Base-by-base conservation (phyloP, 1,140 invertebrate genomes). In the Tetraneura akinire region DNA sequence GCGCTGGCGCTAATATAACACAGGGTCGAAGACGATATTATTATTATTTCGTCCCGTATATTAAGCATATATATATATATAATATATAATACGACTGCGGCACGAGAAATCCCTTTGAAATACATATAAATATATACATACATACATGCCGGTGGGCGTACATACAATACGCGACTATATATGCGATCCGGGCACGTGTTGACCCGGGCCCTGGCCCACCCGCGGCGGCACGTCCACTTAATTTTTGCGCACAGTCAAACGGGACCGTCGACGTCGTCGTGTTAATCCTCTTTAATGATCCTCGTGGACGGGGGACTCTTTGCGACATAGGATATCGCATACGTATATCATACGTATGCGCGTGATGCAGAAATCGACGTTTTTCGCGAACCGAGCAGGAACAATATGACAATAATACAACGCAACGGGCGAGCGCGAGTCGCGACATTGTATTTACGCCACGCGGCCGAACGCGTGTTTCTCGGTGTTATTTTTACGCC, bases 1-100 rank as follows among this genome's bases (percentile, higher is more conserved):
- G 45, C 42, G 53, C 73, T 57, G 71, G 71, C 71, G 71, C 71
- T 74, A 74, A 73, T 62, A 37, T 45, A 13, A 13, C 32, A 37
- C 42, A 21, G 3, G n/a, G 62, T 42, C 62, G 32, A 26, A 16
- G 26, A 32, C 37, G 18, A 32, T 64, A 37, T 64, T 64, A 62
- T 62, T 62, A 62, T 57, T 57, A 60, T 10, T 9, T 10, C 6
- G 29, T 10, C 57, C 85, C 80, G 85, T 23, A 21, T n/a, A n/a
- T n/a, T n/a, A n/a, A n/a, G n/a, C n/a, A n/a, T n/a, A n/a, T n/a
- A n/a, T n/a, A n/a, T n/a, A n/a, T n/a, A n/a, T n/a, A n/a, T n/a
- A n/a, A n/a, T n/a, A 8, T 37, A 37, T 37, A 37, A 37, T 37
- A 37, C 32, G 32, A 4, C 3, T 37, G 8, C 32, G 8, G 32